A percentile compares a stretch with the other conserved stretches of the same genome.
phyloP scores from a whole-genome alignment of 2,113 vertebrate genomes.

The Phrynosoma blainvillii region DNA sequence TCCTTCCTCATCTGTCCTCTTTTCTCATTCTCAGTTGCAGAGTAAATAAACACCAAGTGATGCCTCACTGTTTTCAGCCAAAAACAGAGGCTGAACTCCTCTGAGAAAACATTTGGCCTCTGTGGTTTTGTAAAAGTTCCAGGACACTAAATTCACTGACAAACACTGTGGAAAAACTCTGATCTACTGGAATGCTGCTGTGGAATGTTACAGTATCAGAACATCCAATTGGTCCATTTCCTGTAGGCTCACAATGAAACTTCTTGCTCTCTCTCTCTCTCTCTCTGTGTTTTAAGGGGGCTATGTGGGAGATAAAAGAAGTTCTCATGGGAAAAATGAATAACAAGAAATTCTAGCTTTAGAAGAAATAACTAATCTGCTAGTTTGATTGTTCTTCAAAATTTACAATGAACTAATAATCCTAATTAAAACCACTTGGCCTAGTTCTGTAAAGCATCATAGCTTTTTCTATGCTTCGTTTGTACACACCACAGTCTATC shows the following conservation, averaged over 20 bases:
- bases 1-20: not conserved
- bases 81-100: constrained; percentile 83
- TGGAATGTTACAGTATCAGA: constrained; percentile 82
- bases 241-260: constrained; percentile 76
- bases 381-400: constrained; percentile 88
- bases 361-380: constrained; percentile 85
- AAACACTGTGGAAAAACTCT: constrained; percentile 82
- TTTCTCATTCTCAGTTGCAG: constrained; percentile 76
- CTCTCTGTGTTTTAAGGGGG: not conserved
- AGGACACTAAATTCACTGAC: constrained; percentile 82
- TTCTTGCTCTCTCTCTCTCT: no score
- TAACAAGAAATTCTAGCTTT: constrained; percentile 83
- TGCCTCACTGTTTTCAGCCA: constrained; percentile 81
- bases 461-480: constrained; percentile 82
- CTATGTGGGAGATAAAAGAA: constrained; percentile 80
- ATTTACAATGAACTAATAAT: constrained; percentile 86
- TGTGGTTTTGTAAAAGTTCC: constrained; percentile 88
- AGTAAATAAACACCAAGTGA: constrained; percentile 81
- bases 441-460: constrained; percentile 83
- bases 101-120: constrained; percentile 87
- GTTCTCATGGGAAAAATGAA: constrained; percentile 88
- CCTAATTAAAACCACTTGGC: constrained; percentile 87
- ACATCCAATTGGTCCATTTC: constrained; percentile 82
- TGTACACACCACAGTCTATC: constrained; percentile 84
- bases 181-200: constrained; percentile 76